Evolutionary conservation across 2,113 vertebrate genomes (phyloP).

Genomic region (Erinaceus europaeus): DNA sequence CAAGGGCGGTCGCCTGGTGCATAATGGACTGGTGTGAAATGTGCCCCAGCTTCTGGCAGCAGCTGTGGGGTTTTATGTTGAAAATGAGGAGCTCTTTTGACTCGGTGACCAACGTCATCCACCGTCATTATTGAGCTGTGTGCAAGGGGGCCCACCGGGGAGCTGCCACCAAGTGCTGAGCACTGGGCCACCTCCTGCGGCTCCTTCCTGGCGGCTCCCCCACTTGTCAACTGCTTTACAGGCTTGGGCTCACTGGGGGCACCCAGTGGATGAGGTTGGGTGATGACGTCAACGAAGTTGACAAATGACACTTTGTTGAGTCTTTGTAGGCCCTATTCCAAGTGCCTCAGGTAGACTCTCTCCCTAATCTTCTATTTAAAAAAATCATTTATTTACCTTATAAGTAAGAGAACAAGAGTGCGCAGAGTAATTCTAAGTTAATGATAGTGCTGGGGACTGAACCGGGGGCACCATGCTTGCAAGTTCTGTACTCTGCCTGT

Average conservation of each 20-base stretch:
- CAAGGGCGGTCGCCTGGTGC: background rate
- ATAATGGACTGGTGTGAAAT: background rate
- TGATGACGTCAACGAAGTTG: background rate
- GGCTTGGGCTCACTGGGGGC: background rate
- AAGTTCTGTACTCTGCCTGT: too few relatives aligned
- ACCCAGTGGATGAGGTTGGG: background rate
- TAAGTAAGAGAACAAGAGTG: too few relatives aligned
- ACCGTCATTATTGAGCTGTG: background rate
- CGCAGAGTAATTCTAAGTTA: too few relatives aligned
- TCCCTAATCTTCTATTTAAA: too few relatives aligned
- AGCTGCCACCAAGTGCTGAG: background rate
- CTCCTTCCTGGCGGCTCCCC: background rate
- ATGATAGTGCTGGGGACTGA: too few relatives aligned
- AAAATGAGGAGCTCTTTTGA: conserved; percentile 20
- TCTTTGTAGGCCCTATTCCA: too few relatives aligned
- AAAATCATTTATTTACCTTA: too few relatives aligned
- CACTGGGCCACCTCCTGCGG: fast-evolving
- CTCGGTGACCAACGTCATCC: background rate
- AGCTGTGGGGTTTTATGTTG: background rate
- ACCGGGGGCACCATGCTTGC: too few relatives aligned
- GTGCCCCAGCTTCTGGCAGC: background rate
- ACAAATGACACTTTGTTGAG: too few relatives aligned
- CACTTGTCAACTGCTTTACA: background rate
- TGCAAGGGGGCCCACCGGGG: background rate
- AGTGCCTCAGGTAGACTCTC: too few relatives aligned